phyloP scores from a whole-genome alignment of 2,888 invertebrate species.

The Eristalinus sepulchralis region DNA sequence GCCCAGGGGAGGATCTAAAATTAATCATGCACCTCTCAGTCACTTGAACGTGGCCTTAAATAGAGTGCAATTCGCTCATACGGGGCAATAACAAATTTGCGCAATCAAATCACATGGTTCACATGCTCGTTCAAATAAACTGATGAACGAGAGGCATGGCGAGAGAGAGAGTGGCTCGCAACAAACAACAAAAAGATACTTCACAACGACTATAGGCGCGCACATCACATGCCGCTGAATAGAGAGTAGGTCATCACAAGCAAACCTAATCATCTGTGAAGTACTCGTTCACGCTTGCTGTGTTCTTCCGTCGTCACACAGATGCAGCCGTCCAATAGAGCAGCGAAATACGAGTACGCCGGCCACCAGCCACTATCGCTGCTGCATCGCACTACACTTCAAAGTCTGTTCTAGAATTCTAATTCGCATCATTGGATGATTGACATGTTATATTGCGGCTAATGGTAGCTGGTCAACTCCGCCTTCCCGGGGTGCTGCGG shows the following conservation, averaged over 20 bases:
- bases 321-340: background rate
- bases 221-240: slow-evolving; percentile 12
- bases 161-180: background rate
- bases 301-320: background rate
- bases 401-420: slow-evolving; percentile 62
- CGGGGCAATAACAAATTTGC: slow-evolving; percentile 1
- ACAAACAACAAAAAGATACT: slow-evolving; percentile 16
- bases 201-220: slow-evolving; percentile 14
- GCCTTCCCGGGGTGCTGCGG: background rate
- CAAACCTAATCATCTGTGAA: slow-evolving; percentile 62
- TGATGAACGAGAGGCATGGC: background rate
- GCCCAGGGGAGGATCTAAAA: slow-evolving; percentile 19
- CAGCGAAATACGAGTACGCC: slow-evolving; percentile 9
- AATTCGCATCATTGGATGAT: slow-evolving; percentile 63
- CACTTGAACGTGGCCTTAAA: slow-evolving; percentile 45
- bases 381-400: background rate
- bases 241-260: slow-evolving; percentile 60
- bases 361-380: slow-evolving; percentile 28
- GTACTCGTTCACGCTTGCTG: slow-evolving; percentile 25
- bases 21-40: slow-evolving; percentile 53
- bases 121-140: slow-evolving; percentile 41
- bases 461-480: slow-evolving; percentile 18
- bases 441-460: slow-evolving; percentile 55
- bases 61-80: slow-evolving; percentile 14
- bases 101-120: slow-evolving; percentile 56